Base-by-base conservation (phyloP, 1,140 invertebrate species). In the Sinonovacula constricta region DNA sequence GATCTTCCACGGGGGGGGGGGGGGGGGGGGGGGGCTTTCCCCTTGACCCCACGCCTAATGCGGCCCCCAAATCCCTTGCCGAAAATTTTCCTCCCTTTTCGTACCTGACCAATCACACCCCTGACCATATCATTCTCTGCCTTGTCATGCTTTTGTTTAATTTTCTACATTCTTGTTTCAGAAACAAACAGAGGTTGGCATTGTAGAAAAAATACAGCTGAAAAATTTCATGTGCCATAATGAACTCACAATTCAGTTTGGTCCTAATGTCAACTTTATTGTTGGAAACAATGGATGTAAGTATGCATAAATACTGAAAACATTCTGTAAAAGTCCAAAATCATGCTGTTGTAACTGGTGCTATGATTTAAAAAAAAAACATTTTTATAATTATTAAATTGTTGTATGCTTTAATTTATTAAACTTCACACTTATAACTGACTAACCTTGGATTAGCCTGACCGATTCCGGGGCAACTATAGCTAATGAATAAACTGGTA, bases 211-310 rank as follows among this genome's bases (percentile, higher is more conserved):
- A 71, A 93, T 99, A 57, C 91, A 92, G 0, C 86, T 99, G 22
- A 93, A 93, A 79, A 98, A 99, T 89, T 99, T 99, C 86, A 97
- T 99, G 95, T 98, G 97, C 87, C 97, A 99, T 88, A 93, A 94
- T 5, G 92, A 94, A 70, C 92, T 98, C 36, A 93, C 94, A 82
- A 93, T 98, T 10, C 91, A 93, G 62, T 94, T 97, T 78, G 94
- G 95, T 57, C 92, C 93, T 45, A 94, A 95, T 88, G 94, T 97
- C 3, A 98, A 97, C 90, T 97, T 97, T 88, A 93, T 99, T 56
- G 93, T 95, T 80, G 97, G 98, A n/a, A 93, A 93, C 66, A 99
- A 99, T 93, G 97, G 97, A 63, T 98, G 96, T 92, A 89, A 90
- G 92, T 91, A 39, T 31, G 53, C 1, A 60, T 14, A 34, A 63